Evolutionary conservation across 37 sponge, comb jelly and placozoan genomes (phyloP), one percentile per base, ranked within the genome.

Genomic region (Oscarella lobularis): DNA sequence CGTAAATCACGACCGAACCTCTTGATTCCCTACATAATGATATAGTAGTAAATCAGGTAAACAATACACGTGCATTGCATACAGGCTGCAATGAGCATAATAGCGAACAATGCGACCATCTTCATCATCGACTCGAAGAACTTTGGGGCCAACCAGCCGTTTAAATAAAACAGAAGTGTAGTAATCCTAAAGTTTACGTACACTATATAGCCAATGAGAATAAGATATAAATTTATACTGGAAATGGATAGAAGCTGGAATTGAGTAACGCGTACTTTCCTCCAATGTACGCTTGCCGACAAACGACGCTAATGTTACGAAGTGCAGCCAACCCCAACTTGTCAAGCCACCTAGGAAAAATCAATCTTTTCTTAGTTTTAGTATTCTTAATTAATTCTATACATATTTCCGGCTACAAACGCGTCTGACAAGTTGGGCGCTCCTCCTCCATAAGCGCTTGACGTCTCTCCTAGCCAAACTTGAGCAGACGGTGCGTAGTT

Each of bases 391-490:
- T 29, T 32, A 68, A 32, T 32, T 68, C 6, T 35, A 34, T 20
- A 68, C 71, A 68, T 5, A 68, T 29, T 29, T 68, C 71, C 71
- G 31, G 71, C 71, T 32, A 68, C 31, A 20, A 68, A 68, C 33
- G 29, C 33, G 31, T 68, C 71, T 68, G 71, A 68, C 33, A 68
- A 4, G 29, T 14, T 14, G 5, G 31, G 31, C 71, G 71, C 71
- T 14, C 71, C 71, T 4, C 71, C 71, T 5, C 33, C 31, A 20
- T 68, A 68, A 4, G 29, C 6, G 31, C 71, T 68, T 5, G 71
- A 68, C 6, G 71, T 68, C 60, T 48, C 60, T 66, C 86, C 86
- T 4, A 86, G 69, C 86, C 86, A 86, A 5, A 86, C 27, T 6
- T 86, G 79, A 37, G 79, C 76, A 1, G 38, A 36, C 0, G 66